Percentiles rank a stretch among this genome's conserved stretches.
phyloP scores from a whole-genome alignment of 2,888 invertebrate genomes.

The Thymelicus sylvestris region DNA sequence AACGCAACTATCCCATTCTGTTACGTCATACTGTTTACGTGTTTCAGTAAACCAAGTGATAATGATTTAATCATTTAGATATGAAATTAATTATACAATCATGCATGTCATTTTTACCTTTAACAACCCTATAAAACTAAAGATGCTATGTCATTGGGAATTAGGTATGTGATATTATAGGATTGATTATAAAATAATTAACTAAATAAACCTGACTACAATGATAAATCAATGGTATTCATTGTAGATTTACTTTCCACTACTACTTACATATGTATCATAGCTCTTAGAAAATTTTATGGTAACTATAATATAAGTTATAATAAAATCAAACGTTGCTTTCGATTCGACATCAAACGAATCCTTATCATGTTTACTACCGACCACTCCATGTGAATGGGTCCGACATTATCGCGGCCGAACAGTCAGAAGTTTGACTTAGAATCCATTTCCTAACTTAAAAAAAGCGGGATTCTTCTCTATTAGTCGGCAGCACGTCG shows the following conservation, averaged over 20 bases:
- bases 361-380: conserved; percentile 6
- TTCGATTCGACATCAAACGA: conserved; percentile 1
- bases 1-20: too few relatives aligned
- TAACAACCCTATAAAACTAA: not conserved
- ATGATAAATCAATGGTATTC: too few relatives aligned
- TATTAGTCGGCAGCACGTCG: too few relatives aligned
- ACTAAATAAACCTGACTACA: too few relatives aligned
- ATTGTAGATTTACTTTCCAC: not conserved
- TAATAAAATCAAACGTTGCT: not conserved
- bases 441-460: not conserved
- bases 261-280: not conserved
- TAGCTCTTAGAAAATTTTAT: not conserved
- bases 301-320: not conserved
- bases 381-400: conserved; percentile 1
- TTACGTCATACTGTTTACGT: too few relatives aligned
- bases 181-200: too few relatives aligned
- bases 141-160: not conserved
- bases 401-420: not conserved
- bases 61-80: too few relatives aligned
- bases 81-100: not conserved
- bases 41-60: too few relatives aligned
- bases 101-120: not conserved
- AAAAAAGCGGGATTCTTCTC: not conserved
- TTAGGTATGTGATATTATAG: not conserved
- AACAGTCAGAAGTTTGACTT: not conserved